These are phyloP conservation scores for Hippoglossus stenolepis DNA, from an alignment of 2,113 vertebrate species.

Conservation along the genomic window DNA sequence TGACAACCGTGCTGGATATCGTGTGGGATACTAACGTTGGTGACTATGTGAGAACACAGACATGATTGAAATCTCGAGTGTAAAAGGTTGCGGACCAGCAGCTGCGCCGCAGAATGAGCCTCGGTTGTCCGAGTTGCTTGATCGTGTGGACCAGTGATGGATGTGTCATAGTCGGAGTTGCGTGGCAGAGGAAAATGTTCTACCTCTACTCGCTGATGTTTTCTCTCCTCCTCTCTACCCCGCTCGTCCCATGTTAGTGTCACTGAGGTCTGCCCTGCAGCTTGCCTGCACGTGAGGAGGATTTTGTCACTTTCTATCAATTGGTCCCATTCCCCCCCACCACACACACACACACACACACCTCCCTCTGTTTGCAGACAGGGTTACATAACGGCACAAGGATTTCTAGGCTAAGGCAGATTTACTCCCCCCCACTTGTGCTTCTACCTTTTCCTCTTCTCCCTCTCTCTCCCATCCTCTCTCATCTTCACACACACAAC, in stretches of 20 bases:
- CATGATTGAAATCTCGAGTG: not conserved
- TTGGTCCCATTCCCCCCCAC: slow-evolving; percentile 39
- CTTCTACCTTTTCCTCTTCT: slow-evolving; percentile 27
- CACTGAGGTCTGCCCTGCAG: slow-evolving; percentile 66
- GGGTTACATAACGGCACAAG: slow-evolving; percentile 73
- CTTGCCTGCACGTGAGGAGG: slow-evolving; percentile 55
- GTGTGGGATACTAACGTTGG: slow-evolving; percentile 3
- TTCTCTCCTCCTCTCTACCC: slow-evolving; percentile 21
- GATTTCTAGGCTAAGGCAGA: slow-evolving; percentile 62
- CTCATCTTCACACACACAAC: not conserved
- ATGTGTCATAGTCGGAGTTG: slow-evolving; percentile 40
- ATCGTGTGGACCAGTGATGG: slow-evolving; percentile 29
- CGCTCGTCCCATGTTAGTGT: slow-evolving; percentile 58
- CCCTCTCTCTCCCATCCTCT: slow-evolving; percentile 19
- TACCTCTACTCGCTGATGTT: slow-evolving; percentile 40
- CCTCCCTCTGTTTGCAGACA: slow-evolving; percentile 55
- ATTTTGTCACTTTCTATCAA: slow-evolving; percentile 77
- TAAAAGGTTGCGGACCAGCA: slow-evolving; percentile 18
- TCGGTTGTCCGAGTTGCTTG: not conserved
- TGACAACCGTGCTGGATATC: not conserved
- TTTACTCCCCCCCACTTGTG: slow-evolving; percentile 54
- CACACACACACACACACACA: slow-evolving; percentile 3
- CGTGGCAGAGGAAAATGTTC: slow-evolving; percentile 28
- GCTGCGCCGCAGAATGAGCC: slow-evolving; percentile 11
- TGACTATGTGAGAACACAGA: not conserved